A percentile compares a stretch with the other conserved stretches of the same genome.
These are phyloP conservation scores for Sebastes flavidus DNA, from an alignment of 2,797 vertebrate genomes.

Conservation along the genomic window DNA sequence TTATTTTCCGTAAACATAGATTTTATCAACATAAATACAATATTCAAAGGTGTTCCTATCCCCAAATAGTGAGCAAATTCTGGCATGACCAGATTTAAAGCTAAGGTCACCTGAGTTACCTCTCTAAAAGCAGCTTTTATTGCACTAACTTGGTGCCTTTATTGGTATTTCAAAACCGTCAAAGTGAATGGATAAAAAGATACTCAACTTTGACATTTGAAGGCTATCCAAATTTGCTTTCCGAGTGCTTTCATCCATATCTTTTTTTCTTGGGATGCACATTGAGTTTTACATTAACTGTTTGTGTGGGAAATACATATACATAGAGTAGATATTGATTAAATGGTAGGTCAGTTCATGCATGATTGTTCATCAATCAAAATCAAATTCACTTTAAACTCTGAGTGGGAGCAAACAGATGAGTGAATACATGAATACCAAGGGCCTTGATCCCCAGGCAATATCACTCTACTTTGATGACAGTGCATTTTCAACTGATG, in stretches of 20 bases:
- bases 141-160: background rate
- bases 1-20: background rate
- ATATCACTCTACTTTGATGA: slow-evolving; percentile 64
- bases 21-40: background rate
- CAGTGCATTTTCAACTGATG: slow-evolving; percentile 64
- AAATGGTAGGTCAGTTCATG: slow-evolving; percentile 29
- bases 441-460: slow-evolving; percentile 33
- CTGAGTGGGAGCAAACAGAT: slow-evolving; percentile 44
- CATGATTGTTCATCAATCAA: slow-evolving; percentile 63
- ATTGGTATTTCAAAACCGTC: slow-evolving; percentile 10
- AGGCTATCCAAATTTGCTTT: background rate
- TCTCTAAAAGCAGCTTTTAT: background rate
- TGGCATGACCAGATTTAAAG: background rate
- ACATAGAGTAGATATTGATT: slow-evolving; percentile 34
- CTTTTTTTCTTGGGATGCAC: background rate
- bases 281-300: slow-evolving; percentile 2
- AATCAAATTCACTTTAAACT: slow-evolving; percentile 64
- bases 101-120: background rate
- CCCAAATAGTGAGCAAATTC: background rate
- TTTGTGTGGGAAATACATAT: slow-evolving; percentile 20
- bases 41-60: background rate
- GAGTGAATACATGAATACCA: slow-evolving; percentile 67
- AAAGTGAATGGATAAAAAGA: background rate
- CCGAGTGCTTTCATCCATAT: background rate
- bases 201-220: slow-evolving; percentile 13